Evolutionary conservation across 2,113 vertebrate species (phyloP).

Genomic region (Megaceryle maxima): DNA sequence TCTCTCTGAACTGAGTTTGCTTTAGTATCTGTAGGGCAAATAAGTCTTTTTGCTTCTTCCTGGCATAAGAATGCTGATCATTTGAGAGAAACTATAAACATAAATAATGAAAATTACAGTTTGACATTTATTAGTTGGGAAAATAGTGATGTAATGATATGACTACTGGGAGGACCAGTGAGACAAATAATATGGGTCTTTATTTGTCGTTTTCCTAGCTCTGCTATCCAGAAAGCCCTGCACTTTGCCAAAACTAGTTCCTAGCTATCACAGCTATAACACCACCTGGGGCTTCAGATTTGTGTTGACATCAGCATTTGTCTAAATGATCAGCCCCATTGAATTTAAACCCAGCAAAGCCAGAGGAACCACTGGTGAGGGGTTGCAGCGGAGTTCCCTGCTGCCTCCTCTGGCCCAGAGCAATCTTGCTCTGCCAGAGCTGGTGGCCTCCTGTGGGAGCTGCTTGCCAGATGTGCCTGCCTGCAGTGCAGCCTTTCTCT

Average conservation of each 20-base stretch:
- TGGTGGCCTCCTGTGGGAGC: neutral
- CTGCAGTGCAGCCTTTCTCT: neutral
- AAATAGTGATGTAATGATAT: constrained; percentile 21
- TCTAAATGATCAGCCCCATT: neutral
- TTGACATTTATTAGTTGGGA: constrained; percentile 36
- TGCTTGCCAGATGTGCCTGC: neutral
- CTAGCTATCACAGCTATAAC: neutral
- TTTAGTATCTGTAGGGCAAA: neutral
- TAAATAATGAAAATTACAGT: constrained; percentile 3
- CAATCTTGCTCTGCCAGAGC: neutral
- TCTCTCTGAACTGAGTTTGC: constrained; percentile 1
- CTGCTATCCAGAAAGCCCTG: neutral
- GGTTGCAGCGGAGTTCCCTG: neutral
- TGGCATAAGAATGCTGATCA: constrained; percentile 23
- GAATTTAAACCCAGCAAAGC: neutral
- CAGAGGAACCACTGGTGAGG: fast-evolving
- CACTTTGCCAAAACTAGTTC: neutral
- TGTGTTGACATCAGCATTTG: neutral
- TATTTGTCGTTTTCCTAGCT: neutral
- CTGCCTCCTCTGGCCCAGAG: fast-evolving
- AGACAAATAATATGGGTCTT: neutral
- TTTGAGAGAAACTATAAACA: constrained; percentile 25
- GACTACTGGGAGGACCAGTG: neutral
- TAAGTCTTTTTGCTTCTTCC: constrained; percentile 9
- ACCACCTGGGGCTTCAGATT: neutral